Evolutionary conservation across 2,113 vertebrate species (phyloP).

Genomic region (Mastomys natalensis): DNA sequence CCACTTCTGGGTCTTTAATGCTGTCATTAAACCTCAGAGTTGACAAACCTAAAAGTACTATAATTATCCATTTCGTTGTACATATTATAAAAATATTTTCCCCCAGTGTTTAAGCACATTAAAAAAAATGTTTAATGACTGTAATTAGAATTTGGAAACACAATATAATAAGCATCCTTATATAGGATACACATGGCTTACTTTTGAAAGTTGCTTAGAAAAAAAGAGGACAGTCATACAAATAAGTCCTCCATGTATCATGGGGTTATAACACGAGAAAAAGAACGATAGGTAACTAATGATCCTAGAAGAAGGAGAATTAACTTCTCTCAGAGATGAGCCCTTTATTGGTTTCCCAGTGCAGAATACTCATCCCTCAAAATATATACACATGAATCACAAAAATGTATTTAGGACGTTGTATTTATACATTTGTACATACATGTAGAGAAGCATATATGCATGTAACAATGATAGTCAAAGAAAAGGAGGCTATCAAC

Average conservation of each 20-base stretch:
- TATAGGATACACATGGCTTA: not conserved
- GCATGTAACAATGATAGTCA: not conserved
- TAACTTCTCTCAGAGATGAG: not conserved
- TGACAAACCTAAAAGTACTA: not conserved
- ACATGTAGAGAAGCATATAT: not conserved
- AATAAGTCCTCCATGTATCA: not conserved
- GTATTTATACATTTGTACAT: not conserved
- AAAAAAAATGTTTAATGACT: slow-evolving; percentile 48
- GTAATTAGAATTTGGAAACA: not conserved
- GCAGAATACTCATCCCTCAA: not conserved
- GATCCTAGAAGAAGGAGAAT: not conserved
- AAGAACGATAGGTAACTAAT: not conserved
- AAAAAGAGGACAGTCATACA: not conserved
- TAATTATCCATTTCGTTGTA: not conserved
- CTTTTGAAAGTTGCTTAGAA: not conserved
- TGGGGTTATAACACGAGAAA: not conserved
- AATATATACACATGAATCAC: not conserved
- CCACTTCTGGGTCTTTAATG: not conserved
- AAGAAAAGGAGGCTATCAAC: not conserved
- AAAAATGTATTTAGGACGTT: not conserved
- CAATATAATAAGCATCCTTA: not conserved
- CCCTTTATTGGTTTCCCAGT: too few species aligned
- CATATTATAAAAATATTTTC: not conserved
- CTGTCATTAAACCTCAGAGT: not conserved
- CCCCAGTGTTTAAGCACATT: not conserved